Conservation (phyloP, 2,888 invertebrate genomes). For the Anagyrus pseudococci region DNA sequence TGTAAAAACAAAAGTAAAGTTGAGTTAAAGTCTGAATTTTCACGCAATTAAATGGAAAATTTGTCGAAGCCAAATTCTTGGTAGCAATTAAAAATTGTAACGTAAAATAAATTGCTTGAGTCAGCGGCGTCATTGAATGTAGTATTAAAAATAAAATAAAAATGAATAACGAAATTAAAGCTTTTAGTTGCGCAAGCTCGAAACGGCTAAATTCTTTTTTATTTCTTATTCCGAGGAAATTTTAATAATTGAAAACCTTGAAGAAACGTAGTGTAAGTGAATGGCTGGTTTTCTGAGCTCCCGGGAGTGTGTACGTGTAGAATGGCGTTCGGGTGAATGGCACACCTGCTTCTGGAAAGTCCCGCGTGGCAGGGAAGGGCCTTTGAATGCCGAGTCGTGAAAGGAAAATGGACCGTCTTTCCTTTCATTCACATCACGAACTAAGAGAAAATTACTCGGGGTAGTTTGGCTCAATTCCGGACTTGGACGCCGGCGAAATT, state of each 20-base stretch:
- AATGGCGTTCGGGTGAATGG: slow-evolving; percentile 3
- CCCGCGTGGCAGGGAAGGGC: not conserved
- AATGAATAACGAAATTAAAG: no score
- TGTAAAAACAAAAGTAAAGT: no score
- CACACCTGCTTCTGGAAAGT: slow-evolving; percentile 5
- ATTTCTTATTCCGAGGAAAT: not conserved
- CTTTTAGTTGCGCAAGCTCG: no score
- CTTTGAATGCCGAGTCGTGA: slow-evolving; percentile 8
- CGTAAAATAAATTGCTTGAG: no score
- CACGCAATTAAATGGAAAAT: no score
- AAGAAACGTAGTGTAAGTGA: not conserved
- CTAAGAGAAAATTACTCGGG: slow-evolving; percentile 9
- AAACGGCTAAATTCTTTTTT: not conserved
- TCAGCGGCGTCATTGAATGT: no score
- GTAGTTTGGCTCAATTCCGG: not conserved
- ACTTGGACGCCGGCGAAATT: not conserved
- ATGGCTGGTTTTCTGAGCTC: not conserved
- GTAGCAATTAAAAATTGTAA: no score
- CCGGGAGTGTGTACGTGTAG: not conserved
- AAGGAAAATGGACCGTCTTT: not conserved
- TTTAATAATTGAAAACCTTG: slow-evolving; percentile 5
- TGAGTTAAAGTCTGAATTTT: no score
- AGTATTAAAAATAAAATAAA: no score
- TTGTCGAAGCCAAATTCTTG: no score
- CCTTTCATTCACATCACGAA: not conserved